Percentiles rank a stretch among this genome's conserved stretches.
These are phyloP conservation scores for Pipistrellus kuhlii DNA, from an alignment of 2,797 vertebrate species.

Conservation along the genomic window DNA sequence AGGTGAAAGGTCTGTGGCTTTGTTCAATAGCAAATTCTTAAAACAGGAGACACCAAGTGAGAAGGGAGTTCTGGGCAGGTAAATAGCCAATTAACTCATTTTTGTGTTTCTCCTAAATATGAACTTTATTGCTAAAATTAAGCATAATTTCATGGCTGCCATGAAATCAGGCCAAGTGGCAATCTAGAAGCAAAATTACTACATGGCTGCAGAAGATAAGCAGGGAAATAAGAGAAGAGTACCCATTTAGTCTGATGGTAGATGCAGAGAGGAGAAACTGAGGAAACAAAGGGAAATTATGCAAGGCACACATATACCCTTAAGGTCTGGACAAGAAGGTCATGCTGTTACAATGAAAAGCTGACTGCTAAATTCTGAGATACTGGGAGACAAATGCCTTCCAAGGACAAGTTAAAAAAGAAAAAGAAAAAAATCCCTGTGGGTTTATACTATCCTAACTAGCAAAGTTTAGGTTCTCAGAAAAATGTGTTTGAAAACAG, in stretches of 20 bases:
- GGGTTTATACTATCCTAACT: background rate
- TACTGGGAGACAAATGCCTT: background rate
- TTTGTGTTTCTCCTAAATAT: background rate
- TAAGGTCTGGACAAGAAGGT: rapidly evolving
- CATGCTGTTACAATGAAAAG: background rate
- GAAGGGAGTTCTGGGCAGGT: background rate
- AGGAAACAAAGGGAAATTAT: background rate
- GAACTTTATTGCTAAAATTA: background rate
- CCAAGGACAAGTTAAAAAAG: background rate
- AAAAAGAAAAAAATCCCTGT: background rate
- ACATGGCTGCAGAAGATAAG: background rate
- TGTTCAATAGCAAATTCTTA: background rate
- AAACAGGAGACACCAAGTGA: background rate
- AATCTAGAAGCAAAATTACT: background rate
- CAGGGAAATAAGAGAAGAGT: background rate
- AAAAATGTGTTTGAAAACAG: background rate
- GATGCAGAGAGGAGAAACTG: background rate
- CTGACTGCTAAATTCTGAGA: background rate
- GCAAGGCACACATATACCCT: background rate
- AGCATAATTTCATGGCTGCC: background rate
- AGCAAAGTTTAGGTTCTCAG: background rate
- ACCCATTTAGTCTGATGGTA: rapidly evolving
- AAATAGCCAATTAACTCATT: rapidly evolving
- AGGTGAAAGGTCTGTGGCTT: background rate
- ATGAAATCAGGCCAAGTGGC: background rate